These are phyloP conservation scores for Ennomos erosarius DNA, from an alignment of 2,888 invertebrate genomes.

Conservation along the genomic window DNA sequence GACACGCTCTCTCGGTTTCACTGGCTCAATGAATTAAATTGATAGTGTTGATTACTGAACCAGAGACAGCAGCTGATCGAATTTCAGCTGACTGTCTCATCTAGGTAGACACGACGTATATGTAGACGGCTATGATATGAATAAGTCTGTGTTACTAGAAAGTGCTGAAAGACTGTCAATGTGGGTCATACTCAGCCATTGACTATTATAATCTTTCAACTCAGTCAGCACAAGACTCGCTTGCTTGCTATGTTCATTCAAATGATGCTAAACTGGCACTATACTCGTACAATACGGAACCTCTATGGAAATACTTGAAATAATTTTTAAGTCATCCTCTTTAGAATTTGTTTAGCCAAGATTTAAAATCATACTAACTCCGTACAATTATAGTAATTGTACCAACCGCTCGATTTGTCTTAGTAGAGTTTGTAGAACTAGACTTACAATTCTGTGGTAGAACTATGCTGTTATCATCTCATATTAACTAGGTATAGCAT, in stretches of 20 bases:
- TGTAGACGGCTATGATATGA: constrained; percentile 9
- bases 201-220: no score
- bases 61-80: constrained; percentile 29
- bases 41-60: constrained; percentile 34
- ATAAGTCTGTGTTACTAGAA: constrained; percentile 26
- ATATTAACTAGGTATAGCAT: constrained; percentile 4
- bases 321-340: neutral
- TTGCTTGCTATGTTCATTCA: constrained; percentile 35
- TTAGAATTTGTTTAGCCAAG: constrained; percentile 3
- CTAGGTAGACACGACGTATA: no score
- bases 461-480: constrained; percentile 3
- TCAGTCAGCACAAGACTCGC: constrained; percentile 31
- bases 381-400: neutral
- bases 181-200: constrained; percentile 28
- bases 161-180: constrained; percentile 33
- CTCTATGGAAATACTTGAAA: constrained; percentile 4
- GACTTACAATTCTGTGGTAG: no score
- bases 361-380: neutral
- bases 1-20: constrained; percentile 34
- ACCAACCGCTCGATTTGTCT: neutral
- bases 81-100: constrained; percentile 30
- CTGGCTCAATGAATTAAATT: constrained; percentile 35
- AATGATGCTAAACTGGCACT: constrained; percentile 30
- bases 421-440: neutral
- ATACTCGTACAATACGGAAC: constrained; percentile 3